These are phyloP conservation scores for Eretmocerus hayati DNA, from an alignment of 2,888 invertebrate genomes.

Conservation along the genomic window DNA sequence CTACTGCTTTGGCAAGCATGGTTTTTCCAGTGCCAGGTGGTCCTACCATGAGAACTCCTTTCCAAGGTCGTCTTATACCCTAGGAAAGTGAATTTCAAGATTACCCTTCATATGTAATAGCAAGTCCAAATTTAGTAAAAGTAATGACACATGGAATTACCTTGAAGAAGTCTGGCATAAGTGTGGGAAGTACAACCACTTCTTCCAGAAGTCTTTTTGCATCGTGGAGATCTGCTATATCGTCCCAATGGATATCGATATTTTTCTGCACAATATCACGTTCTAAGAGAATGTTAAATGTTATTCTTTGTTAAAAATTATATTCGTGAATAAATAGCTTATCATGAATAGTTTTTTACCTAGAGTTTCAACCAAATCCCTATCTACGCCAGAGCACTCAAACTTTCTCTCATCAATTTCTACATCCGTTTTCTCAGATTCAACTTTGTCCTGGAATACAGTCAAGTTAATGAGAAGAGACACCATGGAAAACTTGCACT, in stretches of 20 bases:
- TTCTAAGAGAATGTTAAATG: slow-evolving; percentile 51
- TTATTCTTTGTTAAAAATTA: slow-evolving; percentile 6
- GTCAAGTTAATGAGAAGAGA: neutral
- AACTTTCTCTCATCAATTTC: slow-evolving; percentile 72
- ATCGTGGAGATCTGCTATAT: slow-evolving; percentile 83
- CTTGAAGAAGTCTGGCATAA: slow-evolving; percentile 98
- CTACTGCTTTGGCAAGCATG: slow-evolving; percentile 95
- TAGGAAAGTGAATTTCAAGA: slow-evolving; percentile 35
- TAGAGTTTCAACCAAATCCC: slow-evolving; percentile 87
- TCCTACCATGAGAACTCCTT: slow-evolving; percentile 90
- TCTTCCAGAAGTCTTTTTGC: slow-evolving; percentile 89
- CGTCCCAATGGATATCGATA: slow-evolving; percentile 92
- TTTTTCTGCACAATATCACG: slow-evolving; percentile 95
- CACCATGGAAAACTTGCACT: too few species aligned
- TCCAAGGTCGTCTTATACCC: slow-evolving; percentile 94
- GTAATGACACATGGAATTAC: too few species aligned
- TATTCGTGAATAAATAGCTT: neutral
- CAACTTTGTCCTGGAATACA: slow-evolving; percentile 48
- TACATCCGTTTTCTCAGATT: slow-evolving; percentile 60
- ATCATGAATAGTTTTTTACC: slow-evolving; percentile 47
- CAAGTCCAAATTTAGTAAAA: too few species aligned
- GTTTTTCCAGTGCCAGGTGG: slow-evolving; percentile 94
- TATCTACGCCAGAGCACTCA: slow-evolving; percentile 76
- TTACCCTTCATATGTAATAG: too few species aligned
- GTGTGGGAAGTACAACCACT: slow-evolving; percentile 93